These are phyloP conservation scores for Dorcus parallelipipedus DNA, from an alignment of 2,888 invertebrate genomes.

Conservation along the genomic window DNA sequence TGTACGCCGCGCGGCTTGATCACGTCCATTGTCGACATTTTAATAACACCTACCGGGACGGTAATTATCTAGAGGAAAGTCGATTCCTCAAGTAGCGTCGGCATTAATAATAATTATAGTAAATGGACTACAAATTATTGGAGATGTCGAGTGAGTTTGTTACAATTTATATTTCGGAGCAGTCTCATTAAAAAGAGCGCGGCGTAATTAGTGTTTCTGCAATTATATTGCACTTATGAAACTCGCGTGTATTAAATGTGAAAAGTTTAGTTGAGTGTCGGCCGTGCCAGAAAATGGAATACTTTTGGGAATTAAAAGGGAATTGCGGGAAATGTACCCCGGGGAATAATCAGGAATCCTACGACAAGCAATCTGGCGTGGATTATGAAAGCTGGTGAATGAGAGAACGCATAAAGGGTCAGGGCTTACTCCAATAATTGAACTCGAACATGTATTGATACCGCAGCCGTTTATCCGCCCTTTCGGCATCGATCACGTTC, in stretches of 20 bases:
- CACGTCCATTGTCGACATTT: slow-evolving; percentile 38
- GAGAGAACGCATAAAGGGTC: neutral
- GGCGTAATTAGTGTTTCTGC: no score
- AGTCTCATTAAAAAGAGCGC: no score
- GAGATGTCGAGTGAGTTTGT: no score
- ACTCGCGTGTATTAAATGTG: no score
- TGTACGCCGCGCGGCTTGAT: slow-evolving; percentile 33
- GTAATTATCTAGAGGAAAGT: neutral
- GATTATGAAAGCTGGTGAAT: neutral
- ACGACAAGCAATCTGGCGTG: neutral
- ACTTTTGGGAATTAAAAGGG: no score
- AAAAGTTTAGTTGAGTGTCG: no score
- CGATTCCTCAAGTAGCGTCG: no score
- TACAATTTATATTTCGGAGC: no score
- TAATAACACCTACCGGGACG: slow-evolving; percentile 34
- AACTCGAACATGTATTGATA: neutral
- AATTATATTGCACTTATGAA: no score
- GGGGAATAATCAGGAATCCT: neutral
- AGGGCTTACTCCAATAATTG: neutral
- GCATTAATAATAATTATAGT: no score
- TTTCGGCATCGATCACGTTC: neutral
- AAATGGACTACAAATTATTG: no score
- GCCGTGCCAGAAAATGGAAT: slow-evolving; percentile 1
- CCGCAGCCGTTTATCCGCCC: neutral
- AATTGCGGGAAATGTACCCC: no score